Conservation (phyloP, 1,140 invertebrate species). For the Anthonomus grandis region DNA sequence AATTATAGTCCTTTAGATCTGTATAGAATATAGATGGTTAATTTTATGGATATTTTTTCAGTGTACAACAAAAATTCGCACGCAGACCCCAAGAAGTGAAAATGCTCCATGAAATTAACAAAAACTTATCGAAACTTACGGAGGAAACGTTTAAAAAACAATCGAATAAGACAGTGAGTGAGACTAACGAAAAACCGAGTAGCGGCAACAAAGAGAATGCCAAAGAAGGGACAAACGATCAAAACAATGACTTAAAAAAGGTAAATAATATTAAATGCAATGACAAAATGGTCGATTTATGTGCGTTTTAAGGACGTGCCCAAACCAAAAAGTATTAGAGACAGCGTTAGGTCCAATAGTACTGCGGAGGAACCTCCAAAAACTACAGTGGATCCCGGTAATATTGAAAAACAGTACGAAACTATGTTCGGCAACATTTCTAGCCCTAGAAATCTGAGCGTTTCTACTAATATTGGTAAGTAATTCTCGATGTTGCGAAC, state of each 20-base stretch:
- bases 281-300: neutral
- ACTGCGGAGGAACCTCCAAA: neutral
- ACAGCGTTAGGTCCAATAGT: neutral
- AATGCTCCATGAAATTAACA: conserved; percentile 70
- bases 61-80: conserved; percentile 50
- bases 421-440: conserved; percentile 23
- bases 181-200: conserved; percentile 1
- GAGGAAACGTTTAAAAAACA: conserved; percentile 33
- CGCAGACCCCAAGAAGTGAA: conserved; percentile 59
- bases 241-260: conserved; percentile 2
- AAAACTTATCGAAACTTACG: conserved; percentile 56
- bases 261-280: neutral
- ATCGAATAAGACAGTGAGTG: conserved; percentile 19
- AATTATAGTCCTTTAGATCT: neutral
- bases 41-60: neutral
- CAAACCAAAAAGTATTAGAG: neutral
- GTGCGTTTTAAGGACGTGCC: neutral
- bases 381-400: neutral
- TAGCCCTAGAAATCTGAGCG: conserved; percentile 11
- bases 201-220: neutral
- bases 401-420: conserved; percentile 34
- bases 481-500: too few species aligned
- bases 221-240: neutral
- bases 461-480: conserved; percentile 11
- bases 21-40: neutral